Percentiles rank a stretch among this genome's conserved stretches.
Evolutionary conservation across 2,797 vertebrate genomes (phyloP).

Genomic region (Notolabrus celidotus): DNA sequence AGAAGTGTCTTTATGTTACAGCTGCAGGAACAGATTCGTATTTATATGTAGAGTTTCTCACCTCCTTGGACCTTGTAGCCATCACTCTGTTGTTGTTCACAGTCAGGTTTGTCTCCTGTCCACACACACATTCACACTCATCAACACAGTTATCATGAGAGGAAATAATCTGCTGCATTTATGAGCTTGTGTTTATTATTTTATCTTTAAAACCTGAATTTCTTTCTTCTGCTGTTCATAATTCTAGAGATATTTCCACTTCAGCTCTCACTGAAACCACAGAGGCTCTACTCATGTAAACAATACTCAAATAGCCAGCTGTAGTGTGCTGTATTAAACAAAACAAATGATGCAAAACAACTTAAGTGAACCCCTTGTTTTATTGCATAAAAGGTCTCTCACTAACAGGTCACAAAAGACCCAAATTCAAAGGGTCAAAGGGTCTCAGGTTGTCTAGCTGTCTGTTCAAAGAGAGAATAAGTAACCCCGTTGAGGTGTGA

Average conservation of each 20-base stretch:
- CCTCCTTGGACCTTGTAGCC: slow-evolving; percentile 32
- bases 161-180: no score
- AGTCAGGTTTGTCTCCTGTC: slow-evolving; percentile 30
- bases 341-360: not conserved
- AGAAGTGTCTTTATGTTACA: no score
- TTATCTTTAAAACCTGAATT: no score
- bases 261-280: not conserved
- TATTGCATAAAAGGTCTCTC: not conserved
- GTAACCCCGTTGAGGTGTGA: slow-evolving; percentile 5
- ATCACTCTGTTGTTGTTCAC: slow-evolving; percentile 17
- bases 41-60: slow-evolving; percentile 28
- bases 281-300: not conserved
- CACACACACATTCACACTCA: slow-evolving; percentile 32
- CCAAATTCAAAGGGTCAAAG: not conserved
- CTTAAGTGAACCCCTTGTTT: not conserved
- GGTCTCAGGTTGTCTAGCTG: not conserved
- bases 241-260: no score
- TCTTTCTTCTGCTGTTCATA: no score
- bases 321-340: not conserved
- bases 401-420: not conserved
- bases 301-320: not conserved
- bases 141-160: no score
- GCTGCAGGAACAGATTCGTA: not conserved
- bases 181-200: no score
- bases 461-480: accelerated